Conservation (phyloP, 2,888 invertebrate species). For the Lapara coniferarum region DNA sequence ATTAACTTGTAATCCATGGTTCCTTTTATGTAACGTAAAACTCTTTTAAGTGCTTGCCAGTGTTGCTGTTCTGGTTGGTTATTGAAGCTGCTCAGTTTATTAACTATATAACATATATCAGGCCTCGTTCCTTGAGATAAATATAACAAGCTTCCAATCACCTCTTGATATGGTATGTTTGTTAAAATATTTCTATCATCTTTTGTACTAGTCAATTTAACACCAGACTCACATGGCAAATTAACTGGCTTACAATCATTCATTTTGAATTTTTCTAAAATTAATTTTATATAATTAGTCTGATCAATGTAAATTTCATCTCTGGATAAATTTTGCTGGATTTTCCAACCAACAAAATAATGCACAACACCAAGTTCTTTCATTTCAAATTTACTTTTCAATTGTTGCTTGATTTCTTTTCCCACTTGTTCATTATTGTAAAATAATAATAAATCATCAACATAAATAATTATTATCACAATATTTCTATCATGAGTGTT, state of each 20-base stretch:
- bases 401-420: constrained; percentile 30
- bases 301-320: constrained; percentile 33
- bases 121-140: constrained; percentile 14
- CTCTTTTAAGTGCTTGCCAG: constrained; percentile 34
- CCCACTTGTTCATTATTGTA: constrained; percentile 29
- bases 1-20: constrained; percentile 33
- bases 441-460: constrained; percentile 30
- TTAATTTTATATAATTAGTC: constrained; percentile 32
- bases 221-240: constrained; percentile 33
- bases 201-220: constrained; percentile 31
- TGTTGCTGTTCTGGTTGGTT: constrained; percentile 33
- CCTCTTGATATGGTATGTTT: constrained; percentile 33
- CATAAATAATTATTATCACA: constrained; percentile 25
- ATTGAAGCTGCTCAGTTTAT: no score
- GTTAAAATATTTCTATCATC: constrained; percentile 18
- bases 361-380: constrained; percentile 24
- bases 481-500: constrained; percentile 26
- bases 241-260: constrained; percentile 35
- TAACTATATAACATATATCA: no score
- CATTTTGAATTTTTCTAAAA: constrained; percentile 32
- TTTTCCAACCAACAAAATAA: constrained; percentile 29
- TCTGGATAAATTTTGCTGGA: constrained; percentile 26
- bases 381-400: constrained; percentile 29
- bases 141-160: constrained; percentile 34
- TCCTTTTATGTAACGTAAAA: constrained; percentile 39